Evolutionary conservation across 2,113 vertebrate genomes (phyloP).

Genomic region (Protobothrops mucrosquamatus): DNA sequence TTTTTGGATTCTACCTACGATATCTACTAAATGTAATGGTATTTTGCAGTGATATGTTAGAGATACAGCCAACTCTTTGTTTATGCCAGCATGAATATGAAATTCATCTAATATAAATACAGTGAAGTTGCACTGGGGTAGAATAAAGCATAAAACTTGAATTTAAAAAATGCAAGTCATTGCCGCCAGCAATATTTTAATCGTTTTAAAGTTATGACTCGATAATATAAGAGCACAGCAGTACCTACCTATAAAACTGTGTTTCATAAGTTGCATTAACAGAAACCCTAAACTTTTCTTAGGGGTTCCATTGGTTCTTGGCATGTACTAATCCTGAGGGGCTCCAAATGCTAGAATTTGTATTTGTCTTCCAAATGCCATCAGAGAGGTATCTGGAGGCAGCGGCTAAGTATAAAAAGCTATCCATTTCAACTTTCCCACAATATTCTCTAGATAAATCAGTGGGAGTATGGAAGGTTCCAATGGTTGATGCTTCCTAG

Average conservation of each 20-base stretch:
- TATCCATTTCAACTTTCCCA: background rate
- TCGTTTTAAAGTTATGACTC: background rate
- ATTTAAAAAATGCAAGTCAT: background rate
- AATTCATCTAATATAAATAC: conserved; percentile 29
- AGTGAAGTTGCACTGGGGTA: conserved; percentile 16
- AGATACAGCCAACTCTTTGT: conserved; percentile 13
- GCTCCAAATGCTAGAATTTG: background rate
- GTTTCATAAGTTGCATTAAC: background rate
- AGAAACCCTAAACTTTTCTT: background rate
- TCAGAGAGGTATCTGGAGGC: background rate
- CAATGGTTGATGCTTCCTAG: background rate
- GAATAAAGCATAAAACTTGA: background rate
- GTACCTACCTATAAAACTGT: background rate
- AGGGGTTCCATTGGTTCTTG: background rate
- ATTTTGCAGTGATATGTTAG: conserved; percentile 2
- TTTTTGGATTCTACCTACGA: background rate
- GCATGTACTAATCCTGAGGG: background rate
- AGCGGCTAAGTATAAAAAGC: background rate
- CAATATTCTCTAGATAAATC: background rate
- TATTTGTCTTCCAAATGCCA: background rate
- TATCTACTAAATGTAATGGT: conserved; percentile 15
- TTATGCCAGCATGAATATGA: conserved; percentile 18
- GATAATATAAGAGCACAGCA: background rate
- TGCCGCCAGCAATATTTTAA: background rate
- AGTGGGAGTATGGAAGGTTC: background rate